A percentile compares a stretch with the other conserved stretches of the same genome.
These are phyloP conservation scores for Cataglyphis altisquamis DNA, from an alignment of 2,888 invertebrate species.

Conservation along the genomic window DNA sequence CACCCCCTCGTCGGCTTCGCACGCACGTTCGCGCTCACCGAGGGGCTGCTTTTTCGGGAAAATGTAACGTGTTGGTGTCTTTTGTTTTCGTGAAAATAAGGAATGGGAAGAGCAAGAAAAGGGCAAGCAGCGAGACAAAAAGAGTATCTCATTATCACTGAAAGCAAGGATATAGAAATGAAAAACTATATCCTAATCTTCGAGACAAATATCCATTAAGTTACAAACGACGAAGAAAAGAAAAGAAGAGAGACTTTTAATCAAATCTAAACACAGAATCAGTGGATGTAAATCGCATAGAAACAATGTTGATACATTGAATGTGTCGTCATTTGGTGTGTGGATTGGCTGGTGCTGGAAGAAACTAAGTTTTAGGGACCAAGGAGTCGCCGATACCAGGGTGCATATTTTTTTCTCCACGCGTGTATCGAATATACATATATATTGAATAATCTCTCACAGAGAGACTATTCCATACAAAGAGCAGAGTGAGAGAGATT, in stretches of 20 bases:
- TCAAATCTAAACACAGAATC: background rate
- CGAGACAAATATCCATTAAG: background rate
- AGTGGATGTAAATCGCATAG: background rate
- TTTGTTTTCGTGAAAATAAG: conserved; percentile 30
- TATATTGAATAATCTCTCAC: background rate
- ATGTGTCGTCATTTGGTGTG: background rate
- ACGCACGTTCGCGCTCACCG: conserved; percentile 54
- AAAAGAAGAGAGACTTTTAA: background rate
- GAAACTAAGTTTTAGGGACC: background rate
- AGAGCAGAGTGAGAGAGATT: background rate
- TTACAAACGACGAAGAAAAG: background rate
- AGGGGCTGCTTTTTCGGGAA: conserved; percentile 58
- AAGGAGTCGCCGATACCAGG: conserved; percentile 3
- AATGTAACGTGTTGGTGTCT: conserved; percentile 34
- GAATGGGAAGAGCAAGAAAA: background rate
- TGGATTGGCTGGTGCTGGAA: background rate
- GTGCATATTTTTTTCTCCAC: background rate
- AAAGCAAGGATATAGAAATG: background rate
- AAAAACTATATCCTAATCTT: background rate
- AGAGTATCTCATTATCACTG: background rate
- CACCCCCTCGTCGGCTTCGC: conserved; percentile 70
- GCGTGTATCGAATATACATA: background rate
- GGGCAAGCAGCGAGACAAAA: background rate
- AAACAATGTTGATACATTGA: background rate
- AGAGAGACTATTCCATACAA: background rate